Evolutionary conservation across 2,888 invertebrate genomes (phyloP), one percentile per base, ranked within the genome.

Genomic region (Alloplasta piceator): DNA sequence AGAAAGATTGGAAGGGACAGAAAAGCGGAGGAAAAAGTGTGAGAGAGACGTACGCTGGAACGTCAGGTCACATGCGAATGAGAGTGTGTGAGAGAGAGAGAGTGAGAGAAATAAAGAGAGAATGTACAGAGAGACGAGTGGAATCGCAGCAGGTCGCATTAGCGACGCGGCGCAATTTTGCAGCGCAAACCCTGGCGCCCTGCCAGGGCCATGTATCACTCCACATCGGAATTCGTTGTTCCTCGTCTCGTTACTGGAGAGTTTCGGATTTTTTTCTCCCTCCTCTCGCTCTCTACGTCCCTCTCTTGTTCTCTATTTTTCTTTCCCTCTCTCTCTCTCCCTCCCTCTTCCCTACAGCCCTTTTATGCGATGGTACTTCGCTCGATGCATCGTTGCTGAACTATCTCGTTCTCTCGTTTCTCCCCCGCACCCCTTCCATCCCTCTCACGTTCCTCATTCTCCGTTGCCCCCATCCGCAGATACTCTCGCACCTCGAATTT

Each of bases 201-300:
- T 80, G 89, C 89, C 89, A 89, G 86, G 78, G 81, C 86, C 89
- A 88, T 89, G 89, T 89, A 89, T 89, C 89, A 89, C 87, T 87
- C 87, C 83, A 86, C 89, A 89, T 89, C 84, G 89, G 89, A 89
- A 89, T 89, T 88, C 89, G 88, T 89, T 89, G 89, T 89, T 89
- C 88, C 88, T 86, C 88, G 89, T 89, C 89, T 89, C 88, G 89
- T 89, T 89, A 89, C 89, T 86, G 85, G 85, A 83, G 78, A 78
- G 77, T 84, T 87, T 86, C 81, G 83, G 83, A 85, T 87, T 88
- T 87, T 87, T 86, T 84, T 84, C 85, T 83, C 82, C 84, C 83
- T 81, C 82, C 78, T 72, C 83, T 68, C 82, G 82, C 83, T 83
- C 78, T 60, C 55, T 46, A 7, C 50, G 73, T 68, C 73, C 86